These are phyloP conservation scores for Drosophila gaucha DNA, from an alignment of 2,888 invertebrate species.

Conservation along the genomic window DNA sequence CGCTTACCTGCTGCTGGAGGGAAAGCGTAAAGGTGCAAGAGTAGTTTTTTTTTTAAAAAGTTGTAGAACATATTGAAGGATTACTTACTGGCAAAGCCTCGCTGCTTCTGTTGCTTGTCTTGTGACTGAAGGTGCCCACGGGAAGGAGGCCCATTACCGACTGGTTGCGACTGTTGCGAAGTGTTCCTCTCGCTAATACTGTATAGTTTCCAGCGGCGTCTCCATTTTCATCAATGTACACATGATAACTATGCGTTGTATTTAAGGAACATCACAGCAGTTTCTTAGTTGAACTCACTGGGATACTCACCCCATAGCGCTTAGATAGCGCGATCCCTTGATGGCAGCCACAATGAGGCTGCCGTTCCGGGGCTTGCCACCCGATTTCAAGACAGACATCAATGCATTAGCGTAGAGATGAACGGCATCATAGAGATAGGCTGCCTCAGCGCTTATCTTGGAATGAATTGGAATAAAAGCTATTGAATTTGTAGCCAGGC, in stretches of 20 bases:
- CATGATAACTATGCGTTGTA: constrained; percentile 89
- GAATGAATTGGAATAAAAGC: constrained; percentile 9
- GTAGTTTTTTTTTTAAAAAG: constrained; percentile 22
- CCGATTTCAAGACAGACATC: constrained; percentile 88
- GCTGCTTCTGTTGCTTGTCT: constrained; percentile 86
- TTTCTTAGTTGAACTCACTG: neutral
- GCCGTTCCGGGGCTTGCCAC: constrained; percentile 91
- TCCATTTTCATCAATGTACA: constrained; percentile 96
- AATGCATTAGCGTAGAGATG: constrained; percentile 95
- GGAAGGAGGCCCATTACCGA: constrained; percentile 90
- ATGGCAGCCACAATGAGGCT: constrained; percentile 91
- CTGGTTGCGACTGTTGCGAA: constrained; percentile 81
- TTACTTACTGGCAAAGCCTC: constrained; percentile 90
- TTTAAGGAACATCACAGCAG: neutral
- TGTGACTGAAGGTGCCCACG: constrained; percentile 89
- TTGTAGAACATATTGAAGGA: neutral
- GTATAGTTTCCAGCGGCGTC: constrained; percentile 98
- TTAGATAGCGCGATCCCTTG: constrained; percentile 91
- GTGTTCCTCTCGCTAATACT: constrained; percentile 87
- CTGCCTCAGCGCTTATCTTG: constrained; percentile 94
- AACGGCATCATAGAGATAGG: constrained; percentile 97
- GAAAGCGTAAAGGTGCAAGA: constrained; percentile 40
- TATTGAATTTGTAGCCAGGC: neutral
- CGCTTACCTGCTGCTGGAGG: constrained; percentile 67
- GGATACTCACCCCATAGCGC: constrained; percentile 91